Conservation (phyloP, 2,113 vertebrate species). For the Clinocottus analis region DNA sequence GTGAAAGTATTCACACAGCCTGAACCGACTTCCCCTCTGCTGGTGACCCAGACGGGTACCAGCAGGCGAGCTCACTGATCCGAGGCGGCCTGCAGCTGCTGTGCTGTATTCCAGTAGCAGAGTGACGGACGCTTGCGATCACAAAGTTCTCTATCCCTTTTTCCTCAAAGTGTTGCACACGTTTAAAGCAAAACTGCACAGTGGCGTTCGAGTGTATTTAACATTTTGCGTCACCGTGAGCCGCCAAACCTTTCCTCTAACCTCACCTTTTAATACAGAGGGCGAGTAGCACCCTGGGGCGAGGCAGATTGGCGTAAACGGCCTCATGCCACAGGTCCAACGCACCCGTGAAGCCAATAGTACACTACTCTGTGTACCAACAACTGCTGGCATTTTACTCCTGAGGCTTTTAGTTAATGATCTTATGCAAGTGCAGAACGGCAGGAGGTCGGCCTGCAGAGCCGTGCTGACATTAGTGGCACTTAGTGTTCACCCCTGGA, state of each 20-base stretch:
- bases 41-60: too few species aligned
- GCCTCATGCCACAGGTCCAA: conserved; percentile 22
- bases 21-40: too few species aligned
- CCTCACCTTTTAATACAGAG: conserved; percentile 19
- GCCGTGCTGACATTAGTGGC: background rate
- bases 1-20: too few species aligned
- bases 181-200: too few species aligned
- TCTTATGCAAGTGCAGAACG: too few species aligned
- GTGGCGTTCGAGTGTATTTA: too few species aligned
- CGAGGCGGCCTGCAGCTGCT: conserved; percentile 17
- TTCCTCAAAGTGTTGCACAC: background rate
- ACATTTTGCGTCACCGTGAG: background rate
- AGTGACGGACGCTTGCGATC: background rate
- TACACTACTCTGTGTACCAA: background rate
- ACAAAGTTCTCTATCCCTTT: background rate
- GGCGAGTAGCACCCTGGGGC: background rate
- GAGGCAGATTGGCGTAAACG: background rate
- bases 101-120: background rate
- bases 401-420: too few species aligned
- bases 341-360: background rate
- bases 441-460: too few species aligned
- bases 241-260: conserved; percentile 2
- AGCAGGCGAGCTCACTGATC: too few species aligned
- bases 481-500: background rate
- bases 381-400: background rate